These are phyloP conservation scores for Leptodactylus fallax DNA, from an alignment of 2,797 vertebrate genomes.

Conservation along the genomic window DNA sequence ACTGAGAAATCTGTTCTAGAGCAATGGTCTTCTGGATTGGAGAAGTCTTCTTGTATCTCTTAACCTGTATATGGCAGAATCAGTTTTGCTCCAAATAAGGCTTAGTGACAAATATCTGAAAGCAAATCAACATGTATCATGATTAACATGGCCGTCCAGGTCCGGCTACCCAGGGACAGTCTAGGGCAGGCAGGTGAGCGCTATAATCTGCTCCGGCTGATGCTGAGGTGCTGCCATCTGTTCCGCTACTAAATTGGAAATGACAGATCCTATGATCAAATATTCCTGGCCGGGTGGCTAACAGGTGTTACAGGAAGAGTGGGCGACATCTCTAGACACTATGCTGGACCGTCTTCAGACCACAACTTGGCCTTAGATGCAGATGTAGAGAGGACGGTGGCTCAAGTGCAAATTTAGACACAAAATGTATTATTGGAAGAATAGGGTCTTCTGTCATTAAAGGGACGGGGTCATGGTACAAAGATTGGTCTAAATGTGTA, in stretches of 20 bases:
- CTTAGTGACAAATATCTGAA: neutral
- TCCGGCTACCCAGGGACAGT: neutral
- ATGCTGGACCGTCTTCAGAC: neutral
- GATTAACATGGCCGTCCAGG: neutral
- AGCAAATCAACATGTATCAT: slow-evolving; percentile 2
- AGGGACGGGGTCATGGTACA: neutral
- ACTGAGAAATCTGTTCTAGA: neutral
- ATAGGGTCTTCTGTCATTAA: neutral
- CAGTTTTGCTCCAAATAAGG: neutral
- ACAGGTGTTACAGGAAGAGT: slow-evolving; percentile 30
- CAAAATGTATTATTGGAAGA: neutral
- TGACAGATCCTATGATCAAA: slow-evolving; percentile 45
- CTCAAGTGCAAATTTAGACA: neutral
- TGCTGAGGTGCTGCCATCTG: neutral
- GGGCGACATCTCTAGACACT: slow-evolving; percentile 8
- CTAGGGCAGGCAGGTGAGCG: neutral
- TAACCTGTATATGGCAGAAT: neutral
- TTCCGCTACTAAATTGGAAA: slow-evolving; percentile 24
- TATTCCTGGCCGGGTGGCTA: slow-evolving; percentile 36
- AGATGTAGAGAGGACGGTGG: neutral
- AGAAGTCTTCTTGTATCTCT: neutral
- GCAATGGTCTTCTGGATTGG: neutral
- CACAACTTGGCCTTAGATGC: neutral
- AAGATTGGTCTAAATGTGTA: neutral
- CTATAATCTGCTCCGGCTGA: slow-evolving; percentile 1